Percentiles rank a stretch among this genome's conserved stretches.
phyloP scores from a whole-genome alignment of 2,888 invertebrate species.

The Ectobius pallidus region DNA sequence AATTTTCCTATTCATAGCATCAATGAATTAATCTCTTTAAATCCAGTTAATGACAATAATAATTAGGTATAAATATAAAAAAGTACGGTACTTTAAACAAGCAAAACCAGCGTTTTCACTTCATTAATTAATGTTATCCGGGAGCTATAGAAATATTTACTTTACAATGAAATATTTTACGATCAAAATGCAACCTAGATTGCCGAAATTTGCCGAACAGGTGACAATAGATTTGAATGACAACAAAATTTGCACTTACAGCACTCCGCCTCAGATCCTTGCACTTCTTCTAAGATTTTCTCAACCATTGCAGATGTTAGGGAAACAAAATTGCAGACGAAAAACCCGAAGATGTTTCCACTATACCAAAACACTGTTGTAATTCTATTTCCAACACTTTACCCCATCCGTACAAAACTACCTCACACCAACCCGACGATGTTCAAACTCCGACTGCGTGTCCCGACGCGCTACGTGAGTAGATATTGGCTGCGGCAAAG shows the following conservation, averaged over 20 bases:
- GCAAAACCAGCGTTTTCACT: too few species aligned
- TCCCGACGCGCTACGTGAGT: conserved; percentile 1
- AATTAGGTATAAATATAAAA: too few species aligned
- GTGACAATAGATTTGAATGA: too few species aligned
- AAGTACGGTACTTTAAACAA: too few species aligned
- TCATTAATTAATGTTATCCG: too few species aligned
- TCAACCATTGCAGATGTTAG: conserved; percentile 62
- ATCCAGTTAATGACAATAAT: too few species aligned
- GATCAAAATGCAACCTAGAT: too few species aligned
- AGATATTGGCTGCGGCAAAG: conserved; percentile 26
- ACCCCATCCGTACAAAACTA: conserved; percentile 52
- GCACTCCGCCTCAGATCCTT: conserved; percentile 59
- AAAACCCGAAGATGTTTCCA: background rate
- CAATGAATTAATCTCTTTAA: too few species aligned
- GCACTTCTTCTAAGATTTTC: conserved; percentile 68
- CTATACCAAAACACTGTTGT: background rate
- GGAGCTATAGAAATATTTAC: too few species aligned
- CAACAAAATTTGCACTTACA: conserved; percentile 43
- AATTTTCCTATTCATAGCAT: too few species aligned
- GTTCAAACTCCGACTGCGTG: conserved; percentile 55
- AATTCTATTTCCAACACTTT: conserved; percentile 18
- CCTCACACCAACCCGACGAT: conserved; percentile 51
- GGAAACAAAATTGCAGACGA: background rate
- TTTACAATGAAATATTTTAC: too few species aligned
- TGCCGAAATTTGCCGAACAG: too few species aligned